Evolutionary conservation across 2,113 vertebrate species (phyloP).

Genomic region (Jacana jacana): DNA sequence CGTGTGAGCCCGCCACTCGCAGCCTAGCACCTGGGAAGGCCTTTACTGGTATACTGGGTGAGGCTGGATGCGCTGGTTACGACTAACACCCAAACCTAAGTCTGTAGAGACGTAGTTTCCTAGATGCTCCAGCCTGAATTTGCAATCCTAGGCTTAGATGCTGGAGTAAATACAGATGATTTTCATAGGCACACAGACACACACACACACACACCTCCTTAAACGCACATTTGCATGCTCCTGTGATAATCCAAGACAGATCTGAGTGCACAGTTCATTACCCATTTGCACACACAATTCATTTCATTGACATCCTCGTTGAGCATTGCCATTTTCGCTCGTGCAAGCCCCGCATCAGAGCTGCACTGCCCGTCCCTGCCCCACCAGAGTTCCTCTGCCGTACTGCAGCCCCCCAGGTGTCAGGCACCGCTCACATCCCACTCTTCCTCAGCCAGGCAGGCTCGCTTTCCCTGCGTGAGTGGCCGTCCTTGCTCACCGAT

Average conservation of each 20-base stretch:
- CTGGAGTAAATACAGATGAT: constrained; percentile 23
- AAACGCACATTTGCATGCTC: constrained; percentile 15
- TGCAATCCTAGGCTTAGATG: not conserved
- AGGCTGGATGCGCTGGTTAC: not conserved
- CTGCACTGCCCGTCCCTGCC: not conserved
- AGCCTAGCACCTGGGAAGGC: not conserved
- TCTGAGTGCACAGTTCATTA: constrained; percentile 45
- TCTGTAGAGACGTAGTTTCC: not conserved
- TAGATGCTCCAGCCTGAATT: not conserved
- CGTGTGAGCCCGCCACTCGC: not conserved
- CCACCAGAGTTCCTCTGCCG: not conserved
- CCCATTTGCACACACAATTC: constrained; percentile 60
- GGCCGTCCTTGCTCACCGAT: not conserved
- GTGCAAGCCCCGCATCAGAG: not conserved
- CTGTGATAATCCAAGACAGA: constrained; percentile 24
- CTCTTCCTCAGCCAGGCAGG: not conserved
- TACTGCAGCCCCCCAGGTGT: not conserved
- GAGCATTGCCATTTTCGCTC: constrained; percentile 37
- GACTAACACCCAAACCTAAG: not conserved
- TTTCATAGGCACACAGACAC: not conserved
- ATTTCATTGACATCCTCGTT: constrained; percentile 51
- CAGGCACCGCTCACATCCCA: not conserved
- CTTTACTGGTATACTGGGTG: not conserved
- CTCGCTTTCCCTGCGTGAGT: not conserved
- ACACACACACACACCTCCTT: not conserved